Conservation (phyloP, 2,113 vertebrate species). For the Formicarius rufipectus region DNA sequence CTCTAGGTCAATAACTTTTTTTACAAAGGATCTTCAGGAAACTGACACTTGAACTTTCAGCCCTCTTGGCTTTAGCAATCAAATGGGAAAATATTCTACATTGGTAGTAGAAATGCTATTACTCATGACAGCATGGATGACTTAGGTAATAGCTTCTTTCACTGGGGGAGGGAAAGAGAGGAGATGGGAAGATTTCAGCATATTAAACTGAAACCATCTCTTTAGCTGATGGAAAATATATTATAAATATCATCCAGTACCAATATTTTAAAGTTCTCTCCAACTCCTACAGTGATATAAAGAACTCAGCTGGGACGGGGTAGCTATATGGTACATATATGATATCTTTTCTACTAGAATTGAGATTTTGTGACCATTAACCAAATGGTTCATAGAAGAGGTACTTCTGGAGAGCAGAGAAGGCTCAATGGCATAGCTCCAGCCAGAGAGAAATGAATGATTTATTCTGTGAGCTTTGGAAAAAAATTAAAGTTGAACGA, state of each 20-base stretch:
- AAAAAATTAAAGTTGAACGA: neutral
- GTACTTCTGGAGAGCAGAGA: neutral
- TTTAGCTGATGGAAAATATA: neutral
- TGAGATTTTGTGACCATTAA: neutral
- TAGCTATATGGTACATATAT: neutral
- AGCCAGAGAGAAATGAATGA: neutral
- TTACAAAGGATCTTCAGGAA: neutral
- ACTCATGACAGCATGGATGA: neutral
- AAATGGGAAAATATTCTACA: neutral
- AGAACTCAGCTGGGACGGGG: neutral
- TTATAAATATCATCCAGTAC: neutral
- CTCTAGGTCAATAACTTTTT: neutral
- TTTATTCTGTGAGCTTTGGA: neutral
- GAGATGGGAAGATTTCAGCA: neutral
- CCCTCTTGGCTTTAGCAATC: neutral
- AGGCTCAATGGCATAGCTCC: neutral
- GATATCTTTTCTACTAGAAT: neutral
- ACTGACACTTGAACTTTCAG: neutral
- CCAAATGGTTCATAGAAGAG: neutral
- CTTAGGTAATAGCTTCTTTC: neutral
- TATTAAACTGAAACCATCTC: neutral
- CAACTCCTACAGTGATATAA: neutral
- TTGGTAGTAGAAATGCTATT: neutral
- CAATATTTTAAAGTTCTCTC: neutral
- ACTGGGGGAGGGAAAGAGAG: neutral